phyloP scores from a whole-genome alignment of 1,140 invertebrate genomes.

The Eurosta solidaginis region DNA sequence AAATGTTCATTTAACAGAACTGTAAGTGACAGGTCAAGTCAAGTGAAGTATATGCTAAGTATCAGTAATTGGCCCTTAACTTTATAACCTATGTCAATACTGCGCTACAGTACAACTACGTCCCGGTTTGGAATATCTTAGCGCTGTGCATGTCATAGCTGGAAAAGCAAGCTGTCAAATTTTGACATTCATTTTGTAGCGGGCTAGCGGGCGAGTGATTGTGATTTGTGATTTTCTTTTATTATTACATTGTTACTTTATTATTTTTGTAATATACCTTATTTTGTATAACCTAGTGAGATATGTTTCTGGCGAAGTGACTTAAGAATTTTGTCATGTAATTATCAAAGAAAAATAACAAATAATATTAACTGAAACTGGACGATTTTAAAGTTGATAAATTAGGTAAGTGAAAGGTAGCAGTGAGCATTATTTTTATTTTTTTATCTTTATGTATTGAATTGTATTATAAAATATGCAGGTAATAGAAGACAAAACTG shows the following conservation, averaged over 20 bases:
- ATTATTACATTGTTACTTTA: constrained; percentile 27
- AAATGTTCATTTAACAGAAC: too few relatives aligned
- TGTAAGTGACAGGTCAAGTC: too few relatives aligned
- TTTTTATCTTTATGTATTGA: too few relatives aligned
- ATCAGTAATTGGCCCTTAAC: too few relatives aligned
- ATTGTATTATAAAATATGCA: background rate
- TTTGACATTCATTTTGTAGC: too few relatives aligned
- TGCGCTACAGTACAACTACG: too few relatives aligned
- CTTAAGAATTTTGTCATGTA: background rate
- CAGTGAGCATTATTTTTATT: background rate
- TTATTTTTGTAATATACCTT: constrained; percentile 26
- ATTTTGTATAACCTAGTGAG: constrained; percentile 19
- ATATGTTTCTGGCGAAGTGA: constrained; percentile 9
- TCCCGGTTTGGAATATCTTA: too few relatives aligned
- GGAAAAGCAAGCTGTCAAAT: too few relatives aligned
- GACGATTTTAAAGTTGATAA: constrained; percentile 13
- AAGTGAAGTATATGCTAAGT: too few relatives aligned
- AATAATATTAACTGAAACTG: background rate
- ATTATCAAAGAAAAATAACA: background rate
- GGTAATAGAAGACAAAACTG: too few relatives aligned
- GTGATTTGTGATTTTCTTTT: constrained; percentile 17
- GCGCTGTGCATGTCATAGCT: too few relatives aligned
- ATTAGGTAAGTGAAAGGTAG: background rate
- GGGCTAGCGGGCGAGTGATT: background rate
- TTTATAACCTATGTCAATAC: too few relatives aligned